Conservation (phyloP, 1,140 invertebrate genomes). For the Theocolax elegans region DNA sequence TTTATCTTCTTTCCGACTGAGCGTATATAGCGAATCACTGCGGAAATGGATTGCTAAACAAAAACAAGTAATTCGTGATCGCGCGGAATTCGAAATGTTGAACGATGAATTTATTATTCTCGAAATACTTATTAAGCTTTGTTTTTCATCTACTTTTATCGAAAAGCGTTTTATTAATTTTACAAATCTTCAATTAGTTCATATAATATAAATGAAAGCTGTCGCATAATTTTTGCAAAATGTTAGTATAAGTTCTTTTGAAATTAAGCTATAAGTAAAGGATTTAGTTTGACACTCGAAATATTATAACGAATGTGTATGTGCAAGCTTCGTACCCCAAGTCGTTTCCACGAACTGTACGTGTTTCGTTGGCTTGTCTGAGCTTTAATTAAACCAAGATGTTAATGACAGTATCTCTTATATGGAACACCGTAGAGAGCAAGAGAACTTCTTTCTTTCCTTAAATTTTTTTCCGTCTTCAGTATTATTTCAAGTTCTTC, state of each 20-base stretch:
- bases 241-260: background rate
- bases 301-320: background rate
- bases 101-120: too few relatives aligned
- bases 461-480: background rate
- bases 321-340: background rate
- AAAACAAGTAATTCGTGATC: constrained; percentile 17
- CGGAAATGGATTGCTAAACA: background rate
- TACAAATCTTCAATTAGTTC: too few relatives aligned
- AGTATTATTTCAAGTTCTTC: background rate
- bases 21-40: background rate
- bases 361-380: constrained; percentile 1
- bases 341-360: constrained; percentile 3
- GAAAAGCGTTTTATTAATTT: too few relatives aligned
- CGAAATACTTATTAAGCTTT: too few relatives aligned
- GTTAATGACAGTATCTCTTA: constrained; percentile 18
- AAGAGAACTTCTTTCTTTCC: background rate
- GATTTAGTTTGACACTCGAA: background rate
- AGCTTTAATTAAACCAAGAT: constrained; percentile 30
- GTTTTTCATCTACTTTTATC: too few relatives aligned
- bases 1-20: too few relatives aligned
- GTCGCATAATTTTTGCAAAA: too few relatives aligned
- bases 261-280: background rate
- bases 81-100: too few relatives aligned
- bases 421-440: background rate
- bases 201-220: too few relatives aligned